Evolutionary conservation across 2,888 invertebrate species (phyloP).

Genomic region (Tuta absoluta): DNA sequence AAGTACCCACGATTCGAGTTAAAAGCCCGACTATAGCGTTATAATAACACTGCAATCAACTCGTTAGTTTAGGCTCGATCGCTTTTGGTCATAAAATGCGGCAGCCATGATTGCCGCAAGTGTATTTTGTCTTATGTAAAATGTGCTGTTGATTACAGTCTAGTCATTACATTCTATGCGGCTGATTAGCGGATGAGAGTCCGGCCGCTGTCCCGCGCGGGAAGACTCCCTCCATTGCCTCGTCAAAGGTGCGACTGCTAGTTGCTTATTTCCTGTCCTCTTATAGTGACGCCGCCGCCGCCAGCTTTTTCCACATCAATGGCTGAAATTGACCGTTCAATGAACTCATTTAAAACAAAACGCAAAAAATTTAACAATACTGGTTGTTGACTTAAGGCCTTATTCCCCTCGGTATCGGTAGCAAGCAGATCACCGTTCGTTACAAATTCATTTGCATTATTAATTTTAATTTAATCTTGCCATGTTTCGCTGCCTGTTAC

Average conservation of each 20-base stretch:
- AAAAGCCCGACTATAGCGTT: conserved; percentile 1
- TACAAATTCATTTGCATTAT: conserved; percentile 28
- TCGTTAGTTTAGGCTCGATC: conserved; percentile 18
- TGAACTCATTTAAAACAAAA: conserved; percentile 17
- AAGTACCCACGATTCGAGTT: conserved; percentile 9
- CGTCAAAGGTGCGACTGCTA: conserved; percentile 53
- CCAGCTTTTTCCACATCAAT: conserved; percentile 41
- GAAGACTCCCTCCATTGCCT: conserved; percentile 51
- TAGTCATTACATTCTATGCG: conserved; percentile 23
- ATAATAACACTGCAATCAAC: conserved; percentile 15
- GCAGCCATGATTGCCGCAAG: conserved; percentile 5
- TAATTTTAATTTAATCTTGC: conserved; percentile 31
- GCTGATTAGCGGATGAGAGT: conserved; percentile 38
- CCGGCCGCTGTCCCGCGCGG: conserved; percentile 42
- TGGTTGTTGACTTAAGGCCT: conserved; percentile 17
- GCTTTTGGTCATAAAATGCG: conserved; percentile 21
- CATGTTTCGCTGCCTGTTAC: conserved; percentile 46
- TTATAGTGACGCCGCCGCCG: conserved; percentile 50
- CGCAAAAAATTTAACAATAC: neutral
- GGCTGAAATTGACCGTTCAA: conserved; percentile 22
- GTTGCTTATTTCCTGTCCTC: conserved; percentile 66
- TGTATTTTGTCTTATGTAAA: conserved; percentile 3
- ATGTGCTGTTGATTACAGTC: conserved; percentile 23
- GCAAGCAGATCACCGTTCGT: conserved; percentile 7
- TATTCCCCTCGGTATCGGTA: conserved; percentile 16